A percentile compares a stretch with the other conserved stretches of the same genome.
Conservation (phyloP, 2,888 invertebrate genomes). For the Tachina fera region DNA sequence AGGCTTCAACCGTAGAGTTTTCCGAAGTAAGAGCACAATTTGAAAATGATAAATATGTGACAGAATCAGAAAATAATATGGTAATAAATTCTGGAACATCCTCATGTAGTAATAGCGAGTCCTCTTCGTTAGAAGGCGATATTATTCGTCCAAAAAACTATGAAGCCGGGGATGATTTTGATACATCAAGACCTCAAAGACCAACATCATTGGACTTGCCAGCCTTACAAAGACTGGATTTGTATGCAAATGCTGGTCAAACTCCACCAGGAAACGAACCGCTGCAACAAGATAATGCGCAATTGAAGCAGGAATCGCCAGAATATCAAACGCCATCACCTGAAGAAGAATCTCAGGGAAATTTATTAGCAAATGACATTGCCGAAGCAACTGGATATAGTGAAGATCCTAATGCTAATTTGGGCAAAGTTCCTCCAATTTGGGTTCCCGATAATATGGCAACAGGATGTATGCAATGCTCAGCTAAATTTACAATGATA, state of each 20-base stretch:
- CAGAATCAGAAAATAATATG: conserved; percentile 57
- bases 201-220: conserved; percentile 81
- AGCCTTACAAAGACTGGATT: conserved; percentile 72
- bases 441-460: conserved; percentile 95
- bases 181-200: conserved; percentile 76
- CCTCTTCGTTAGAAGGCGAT: conserved; percentile 70
- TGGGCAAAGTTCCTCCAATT: conserved; percentile 90
- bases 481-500: conserved; percentile 90
- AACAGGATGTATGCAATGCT: conserved; percentile 92
- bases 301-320: not conserved
- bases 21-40: conserved; percentile 77
- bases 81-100: conserved; percentile 72
- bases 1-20: conserved; percentile 82
- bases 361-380: conserved; percentile 51
- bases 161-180: conserved; percentile 68
- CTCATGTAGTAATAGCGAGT: conserved; percentile 77
- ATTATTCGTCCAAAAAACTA: conserved; percentile 50
- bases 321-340: conserved; percentile 15
- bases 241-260: conserved; percentile 78
- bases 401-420: conserved; percentile 80
- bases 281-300: conserved; percentile 9
- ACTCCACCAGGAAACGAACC: conserved; percentile 79
- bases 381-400: conserved; percentile 79
- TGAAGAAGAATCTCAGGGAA: conserved; percentile 27
- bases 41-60: conserved; percentile 44